A percentile compares a stretch with the other conserved stretches of the same genome.
Conservation (phyloP, 2,113 vertebrate species). For the Danionella cerebrum region DNA sequence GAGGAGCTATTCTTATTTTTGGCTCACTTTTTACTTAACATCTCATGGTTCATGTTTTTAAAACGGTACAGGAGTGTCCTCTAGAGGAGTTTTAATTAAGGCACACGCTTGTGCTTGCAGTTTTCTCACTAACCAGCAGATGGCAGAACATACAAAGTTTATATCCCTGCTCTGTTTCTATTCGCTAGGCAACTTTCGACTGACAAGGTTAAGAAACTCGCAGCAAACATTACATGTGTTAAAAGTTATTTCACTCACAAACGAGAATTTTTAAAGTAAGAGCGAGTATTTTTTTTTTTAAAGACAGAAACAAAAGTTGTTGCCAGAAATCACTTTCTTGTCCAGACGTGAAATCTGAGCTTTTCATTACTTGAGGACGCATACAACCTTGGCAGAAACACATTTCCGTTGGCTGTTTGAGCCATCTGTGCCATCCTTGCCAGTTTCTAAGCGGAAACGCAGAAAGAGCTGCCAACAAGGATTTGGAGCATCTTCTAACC, state of each 20-base stretch:
- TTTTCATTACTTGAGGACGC: background rate
- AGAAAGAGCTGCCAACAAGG: background rate
- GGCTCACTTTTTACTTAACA: no score
- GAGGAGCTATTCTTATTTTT: no score
- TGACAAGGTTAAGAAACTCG: no score
- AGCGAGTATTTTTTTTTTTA: background rate
- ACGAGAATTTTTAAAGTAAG: background rate
- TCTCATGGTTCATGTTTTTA: no score
- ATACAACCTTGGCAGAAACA: slow-evolving; percentile 5
- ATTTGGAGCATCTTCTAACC: no score
- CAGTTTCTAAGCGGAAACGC: background rate
- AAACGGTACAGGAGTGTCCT: no score
- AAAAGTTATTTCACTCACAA: background rate
- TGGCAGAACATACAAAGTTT: no score
- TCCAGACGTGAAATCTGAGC: background rate
- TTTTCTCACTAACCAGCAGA: no score
- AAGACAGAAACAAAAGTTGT: background rate
- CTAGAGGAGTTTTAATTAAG: no score
- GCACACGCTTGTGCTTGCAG: no score
- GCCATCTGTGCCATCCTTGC: background rate
- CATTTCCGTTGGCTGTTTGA: background rate
- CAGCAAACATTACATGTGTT: background rate
- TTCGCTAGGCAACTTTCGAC: no score
- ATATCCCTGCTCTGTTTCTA: no score
- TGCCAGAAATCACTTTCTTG: background rate